Conservation (phyloP, 2,888 invertebrate species). For the Esperia sulphurella region DNA sequence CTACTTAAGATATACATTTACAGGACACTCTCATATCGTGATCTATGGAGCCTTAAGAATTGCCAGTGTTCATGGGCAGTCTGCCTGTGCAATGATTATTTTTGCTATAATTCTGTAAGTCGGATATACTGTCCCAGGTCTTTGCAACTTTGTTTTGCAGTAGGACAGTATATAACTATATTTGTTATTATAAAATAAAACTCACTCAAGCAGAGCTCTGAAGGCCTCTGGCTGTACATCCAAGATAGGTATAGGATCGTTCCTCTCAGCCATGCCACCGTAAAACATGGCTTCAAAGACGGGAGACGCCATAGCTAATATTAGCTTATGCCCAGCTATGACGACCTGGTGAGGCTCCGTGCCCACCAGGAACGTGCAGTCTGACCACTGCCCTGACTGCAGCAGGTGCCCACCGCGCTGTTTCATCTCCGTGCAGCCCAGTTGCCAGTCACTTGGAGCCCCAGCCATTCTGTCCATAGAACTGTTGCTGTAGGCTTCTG, state of each 20-base stretch:
- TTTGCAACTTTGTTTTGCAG: too few relatives aligned
- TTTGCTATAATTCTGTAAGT: too few relatives aligned
- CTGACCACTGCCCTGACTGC: constrained; percentile 90
- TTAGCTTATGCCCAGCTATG: constrained; percentile 87
- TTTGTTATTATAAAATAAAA: too few relatives aligned
- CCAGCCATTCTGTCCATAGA: constrained; percentile 58
- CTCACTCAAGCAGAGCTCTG: constrained; percentile 87
- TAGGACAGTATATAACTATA: too few relatives aligned
- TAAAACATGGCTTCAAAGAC: constrained; percentile 94
- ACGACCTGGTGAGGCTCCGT: constrained; percentile 86
- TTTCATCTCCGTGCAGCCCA: constrained; percentile 83
- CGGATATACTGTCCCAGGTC: too few relatives aligned
- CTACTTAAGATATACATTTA: too few relatives aligned
- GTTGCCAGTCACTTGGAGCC: constrained; percentile 87
- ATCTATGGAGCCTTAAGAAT: too few relatives aligned
- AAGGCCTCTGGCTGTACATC: constrained; percentile 94
- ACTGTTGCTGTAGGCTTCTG: neutral
- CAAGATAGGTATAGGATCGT: constrained; percentile 87
- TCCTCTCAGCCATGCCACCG: constrained; percentile 89
- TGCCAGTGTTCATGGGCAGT: too few relatives aligned
- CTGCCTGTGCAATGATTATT: too few relatives aligned
- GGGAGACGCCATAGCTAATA: constrained; percentile 92
- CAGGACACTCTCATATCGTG: too few relatives aligned
- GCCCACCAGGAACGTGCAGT: constrained; percentile 90
- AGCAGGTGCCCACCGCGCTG: constrained; percentile 86